Percentiles rank a stretch among this genome's conserved stretches.
Evolutionary conservation across 2,113 vertebrate genomes (phyloP).

Genomic region (Pionites leucogaster): DNA sequence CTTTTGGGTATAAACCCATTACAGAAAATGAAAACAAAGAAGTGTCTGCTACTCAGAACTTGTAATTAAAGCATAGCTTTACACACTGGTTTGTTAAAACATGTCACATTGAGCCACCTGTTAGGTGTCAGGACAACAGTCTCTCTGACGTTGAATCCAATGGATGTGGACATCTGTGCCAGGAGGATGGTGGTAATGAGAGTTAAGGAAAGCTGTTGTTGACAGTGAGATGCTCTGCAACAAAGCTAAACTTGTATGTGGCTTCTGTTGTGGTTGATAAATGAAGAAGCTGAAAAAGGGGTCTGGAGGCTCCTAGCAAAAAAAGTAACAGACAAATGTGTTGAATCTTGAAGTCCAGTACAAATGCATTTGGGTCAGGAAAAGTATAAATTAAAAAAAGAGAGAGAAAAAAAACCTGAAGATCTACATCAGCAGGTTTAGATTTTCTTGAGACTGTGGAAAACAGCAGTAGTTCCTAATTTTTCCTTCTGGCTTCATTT

Average conservation of each 20-base stretch:
- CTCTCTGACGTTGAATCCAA: conserved; percentile 65
- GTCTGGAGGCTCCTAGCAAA: neutral
- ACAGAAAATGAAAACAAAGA: neutral
- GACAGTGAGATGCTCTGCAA: conserved; percentile 54
- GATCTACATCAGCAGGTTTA: neutral
- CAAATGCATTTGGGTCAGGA: conserved; percentile 35
- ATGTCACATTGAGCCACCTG: neutral
- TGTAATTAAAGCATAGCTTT: neutral
- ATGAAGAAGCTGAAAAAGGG: conserved; percentile 19
- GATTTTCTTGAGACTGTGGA: neutral
- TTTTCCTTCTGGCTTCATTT: neutral
- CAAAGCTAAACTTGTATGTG: neutral
- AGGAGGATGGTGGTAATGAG: conserved; percentile 57
- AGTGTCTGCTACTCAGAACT: neutral
- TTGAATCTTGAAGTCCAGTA: conserved; percentile 40
- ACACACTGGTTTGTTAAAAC: neutral
- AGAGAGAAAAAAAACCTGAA: neutral
- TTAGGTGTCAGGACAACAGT: neutral
- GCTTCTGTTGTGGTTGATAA: conserved; percentile 34
- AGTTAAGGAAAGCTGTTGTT: conserved; percentile 69
- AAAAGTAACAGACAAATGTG: conserved; percentile 39
- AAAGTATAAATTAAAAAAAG: neutral
- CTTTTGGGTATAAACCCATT: neutral
- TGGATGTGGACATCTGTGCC: conserved; percentile 47
- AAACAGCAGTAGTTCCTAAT: neutral